Evolutionary conservation across 64 coral and sea anemone genomes (phyloP).

Genomic region (Stichodactyla mertensii): DNA sequence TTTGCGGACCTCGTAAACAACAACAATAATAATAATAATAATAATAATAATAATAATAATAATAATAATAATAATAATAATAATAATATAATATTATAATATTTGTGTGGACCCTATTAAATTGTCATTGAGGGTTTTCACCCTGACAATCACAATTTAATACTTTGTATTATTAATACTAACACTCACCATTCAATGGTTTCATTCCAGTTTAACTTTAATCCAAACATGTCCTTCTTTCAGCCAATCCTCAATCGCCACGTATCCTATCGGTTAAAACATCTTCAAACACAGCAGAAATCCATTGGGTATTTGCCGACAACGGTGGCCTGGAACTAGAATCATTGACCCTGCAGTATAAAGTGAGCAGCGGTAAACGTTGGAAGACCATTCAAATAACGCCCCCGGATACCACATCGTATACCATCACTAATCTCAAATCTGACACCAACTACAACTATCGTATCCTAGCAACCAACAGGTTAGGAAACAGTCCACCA

Average conservation of each 20-base stretch:
- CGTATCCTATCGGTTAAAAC: constrained; percentile 59
- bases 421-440: constrained; percentile 59
- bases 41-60: no score
- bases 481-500: constrained; percentile 48
- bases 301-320: constrained; percentile 63
- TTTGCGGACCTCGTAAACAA: no score
- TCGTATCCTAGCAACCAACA: constrained; percentile 73
- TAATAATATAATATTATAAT: no score
- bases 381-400: constrained; percentile 77
- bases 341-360: constrained; percentile 73
- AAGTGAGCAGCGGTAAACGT: not conserved
- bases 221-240: not conserved
- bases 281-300: constrained; percentile 17
- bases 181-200: not conserved
- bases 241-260: constrained; percentile 77
- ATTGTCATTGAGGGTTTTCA: no score
- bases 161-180: not conserved
- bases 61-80: no score
- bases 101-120: no score
- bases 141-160: no score
- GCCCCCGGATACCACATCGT: constrained; percentile 53
- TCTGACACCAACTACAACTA: constrained; percentile 74
- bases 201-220: not conserved
- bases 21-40: no score
- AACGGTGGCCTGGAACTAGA: constrained; percentile 61